These are phyloP conservation scores for Druceiella hillmani DNA, from an alignment of 2,888 invertebrate genomes.

Conservation along the genomic window DNA sequence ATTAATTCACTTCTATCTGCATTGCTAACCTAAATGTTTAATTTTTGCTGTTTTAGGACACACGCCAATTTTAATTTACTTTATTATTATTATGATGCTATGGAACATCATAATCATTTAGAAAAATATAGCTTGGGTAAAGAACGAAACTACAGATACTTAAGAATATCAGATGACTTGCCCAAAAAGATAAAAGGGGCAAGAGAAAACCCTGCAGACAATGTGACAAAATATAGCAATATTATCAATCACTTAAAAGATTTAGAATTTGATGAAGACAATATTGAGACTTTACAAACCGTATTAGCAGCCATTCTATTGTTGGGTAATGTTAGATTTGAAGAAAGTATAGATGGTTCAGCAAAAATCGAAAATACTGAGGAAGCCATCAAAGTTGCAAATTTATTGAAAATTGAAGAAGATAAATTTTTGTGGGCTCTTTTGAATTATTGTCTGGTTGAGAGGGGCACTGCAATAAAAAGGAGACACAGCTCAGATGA, in stretches of 20 bases:
- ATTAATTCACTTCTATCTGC: too few relatives aligned
- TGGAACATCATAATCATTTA: slow-evolving; percentile 62
- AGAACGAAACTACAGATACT: slow-evolving; percentile 67
- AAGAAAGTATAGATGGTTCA: slow-evolving; percentile 56
- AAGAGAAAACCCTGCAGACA: slow-evolving; percentile 59
- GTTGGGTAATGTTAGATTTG: slow-evolving; percentile 75
- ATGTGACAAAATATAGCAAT: slow-evolving; percentile 58
- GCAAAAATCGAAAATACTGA: slow-evolving; percentile 71
- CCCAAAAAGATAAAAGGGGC: slow-evolving; percentile 54
- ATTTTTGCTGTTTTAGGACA: slow-evolving; percentile 53
- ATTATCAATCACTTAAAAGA: slow-evolving; percentile 58
- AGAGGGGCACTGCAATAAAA: slow-evolving; percentile 64
- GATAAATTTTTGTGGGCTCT: slow-evolving; percentile 82
- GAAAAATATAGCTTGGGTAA: slow-evolving; percentile 62
- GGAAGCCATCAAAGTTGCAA: slow-evolving; percentile 63
- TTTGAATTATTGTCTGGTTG: slow-evolving; percentile 78
- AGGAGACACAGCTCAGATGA: slow-evolving; percentile 70
- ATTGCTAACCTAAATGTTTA: slow-evolving; percentile 1
- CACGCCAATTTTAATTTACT: slow-evolving; percentile 88
- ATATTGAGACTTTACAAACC: slow-evolving; percentile 65
- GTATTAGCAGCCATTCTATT: slow-evolving; percentile 69
- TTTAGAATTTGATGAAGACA: slow-evolving; percentile 67
- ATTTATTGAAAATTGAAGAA: slow-evolving; percentile 67
- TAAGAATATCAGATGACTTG: slow-evolving; percentile 58
- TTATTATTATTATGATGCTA: slow-evolving; percentile 85